These are phyloP conservation scores for Folsomia candida DNA, from an alignment of 2,888 invertebrate genomes.

Conservation along the genomic window DNA sequence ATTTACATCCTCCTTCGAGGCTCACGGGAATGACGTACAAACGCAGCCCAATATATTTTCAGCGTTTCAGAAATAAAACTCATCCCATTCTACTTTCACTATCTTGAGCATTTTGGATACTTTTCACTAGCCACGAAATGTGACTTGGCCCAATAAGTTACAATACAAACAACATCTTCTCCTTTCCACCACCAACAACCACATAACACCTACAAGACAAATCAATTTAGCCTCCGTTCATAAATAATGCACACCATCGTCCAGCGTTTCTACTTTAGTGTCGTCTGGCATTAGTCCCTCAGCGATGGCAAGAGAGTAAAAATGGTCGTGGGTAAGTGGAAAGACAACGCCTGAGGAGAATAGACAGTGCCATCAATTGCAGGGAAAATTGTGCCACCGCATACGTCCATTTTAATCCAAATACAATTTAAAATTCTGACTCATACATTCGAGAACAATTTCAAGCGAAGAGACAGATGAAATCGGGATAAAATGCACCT, in stretches of 20 bases:
- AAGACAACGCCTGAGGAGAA: no score
- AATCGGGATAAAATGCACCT: no score
- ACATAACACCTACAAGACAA: not conserved
- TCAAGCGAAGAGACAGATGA: no score
- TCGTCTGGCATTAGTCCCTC: not conserved
- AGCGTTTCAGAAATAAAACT: not conserved
- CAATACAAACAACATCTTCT: not conserved
- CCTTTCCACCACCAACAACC: not conserved
- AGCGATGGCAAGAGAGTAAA: no score
- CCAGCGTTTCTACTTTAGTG: not conserved
- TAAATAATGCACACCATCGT: not conserved
- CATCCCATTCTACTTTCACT: not conserved
- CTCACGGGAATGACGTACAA: no score
- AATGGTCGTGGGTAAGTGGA: no score
- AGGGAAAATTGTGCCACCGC: no score
- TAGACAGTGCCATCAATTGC: no score
- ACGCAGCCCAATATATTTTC: not conserved
- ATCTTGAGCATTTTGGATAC: not conserved
- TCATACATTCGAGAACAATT: no score
- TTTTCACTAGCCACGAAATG: not conserved
- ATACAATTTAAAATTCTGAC: no score
- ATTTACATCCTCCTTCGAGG: not conserved
- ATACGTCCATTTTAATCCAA: no score
- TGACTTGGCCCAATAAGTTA: not conserved
- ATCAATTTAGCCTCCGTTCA: constrained; percentile 6